Base-by-base conservation (phyloP, 2,797 vertebrate genomes). In the Hypotaenidia philippensis region DNA sequence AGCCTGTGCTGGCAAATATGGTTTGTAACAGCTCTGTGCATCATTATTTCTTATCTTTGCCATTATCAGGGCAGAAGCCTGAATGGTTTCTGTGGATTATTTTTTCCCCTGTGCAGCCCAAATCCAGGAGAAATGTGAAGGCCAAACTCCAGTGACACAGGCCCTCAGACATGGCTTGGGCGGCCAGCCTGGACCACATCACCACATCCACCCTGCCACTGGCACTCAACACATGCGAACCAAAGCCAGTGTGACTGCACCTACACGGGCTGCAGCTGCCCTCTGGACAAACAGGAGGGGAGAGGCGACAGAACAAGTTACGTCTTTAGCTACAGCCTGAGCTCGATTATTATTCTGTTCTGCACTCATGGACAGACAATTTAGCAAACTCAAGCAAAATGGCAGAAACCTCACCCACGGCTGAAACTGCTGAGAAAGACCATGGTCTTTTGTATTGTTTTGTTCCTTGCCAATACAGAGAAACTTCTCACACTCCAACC, bases 271-370 rank as follows among this genome's bases (percentile, higher is more conserved):
- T 85, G 60, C 79, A 83, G 57, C 31, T 81, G 69, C 82, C 76
- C 83, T 89, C 87, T 50, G 41, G 89, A 68, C 52, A 87, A 81
- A 87, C 69, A 82, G 49, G 45, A 87, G 34, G 45, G 23, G 20
- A 87, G 56, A 88, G 57, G 53, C 38, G 69, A 90, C 89, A 91
- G 87, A 68, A 81, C 45, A 55, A 91, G 78, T 89, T 82, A 85
- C 74, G 47, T 63, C 79, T 86, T 91, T 55, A 55, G 78, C 32
- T 91, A 31, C 47, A 77, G 49, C n/a, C 61, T 19, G 53, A 94
- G 41, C 53, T 69, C 69, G 57, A 45, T 75, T 87, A 70, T 82
- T 91, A 61, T 44, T 88, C 60, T 38, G 29, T 64, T 90, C 83
- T 76, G 36, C 0, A 4, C 31, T 91, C 65, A 81, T 1, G 19